These are phyloP conservation scores for Cyclura pinguis DNA, from an alignment of 2,797 vertebrate species.

Conservation along the genomic window DNA sequence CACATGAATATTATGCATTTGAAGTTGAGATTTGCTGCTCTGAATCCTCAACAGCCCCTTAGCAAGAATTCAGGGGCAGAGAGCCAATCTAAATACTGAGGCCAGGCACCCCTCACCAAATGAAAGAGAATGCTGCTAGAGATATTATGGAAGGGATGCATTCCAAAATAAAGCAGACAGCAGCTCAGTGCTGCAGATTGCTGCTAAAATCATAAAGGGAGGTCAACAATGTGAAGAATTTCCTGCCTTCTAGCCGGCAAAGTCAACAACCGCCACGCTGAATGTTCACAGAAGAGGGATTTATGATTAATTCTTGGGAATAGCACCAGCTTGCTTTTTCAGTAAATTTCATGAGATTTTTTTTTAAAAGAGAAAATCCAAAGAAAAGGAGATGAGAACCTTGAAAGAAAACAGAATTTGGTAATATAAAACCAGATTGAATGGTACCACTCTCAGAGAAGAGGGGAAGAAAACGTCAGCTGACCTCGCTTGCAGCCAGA, in stretches of 20 bases:
- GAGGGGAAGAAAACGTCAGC: slow-evolving; percentile 24
- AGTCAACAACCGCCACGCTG: slow-evolving; percentile 63
- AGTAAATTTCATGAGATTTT: slow-evolving; percentile 47
- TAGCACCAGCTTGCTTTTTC: slow-evolving; percentile 26
- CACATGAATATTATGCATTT: slow-evolving; percentile 20
- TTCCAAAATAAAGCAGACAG: slow-evolving; percentile 53
- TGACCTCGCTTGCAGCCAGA: slow-evolving; percentile 11
- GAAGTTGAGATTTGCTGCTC: slow-evolving; percentile 14
- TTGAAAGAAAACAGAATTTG: neutral
- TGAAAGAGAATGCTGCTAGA: slow-evolving; percentile 50
- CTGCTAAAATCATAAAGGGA: slow-evolving; percentile 67
- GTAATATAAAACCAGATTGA: slow-evolving; percentile 31
- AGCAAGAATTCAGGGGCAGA: slow-evolving; percentile 21
- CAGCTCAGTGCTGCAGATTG: slow-evolving; percentile 53
- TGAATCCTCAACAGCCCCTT: slow-evolving; percentile 17
- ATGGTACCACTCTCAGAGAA: slow-evolving; percentile 34
- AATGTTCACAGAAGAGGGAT: slow-evolving; percentile 58
- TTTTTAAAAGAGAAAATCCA: slow-evolving; percentile 40
- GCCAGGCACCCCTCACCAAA: slow-evolving; percentile 40
- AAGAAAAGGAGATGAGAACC: neutral
- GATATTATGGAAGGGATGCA: slow-evolving; percentile 10
- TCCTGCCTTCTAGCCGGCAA: slow-evolving; percentile 72
- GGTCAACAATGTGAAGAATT: slow-evolving; percentile 76
- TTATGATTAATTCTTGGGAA: slow-evolving; percentile 58
- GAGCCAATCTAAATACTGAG: slow-evolving; percentile 53